Evolutionary conservation across 2,888 invertebrate genomes (phyloP).

Genomic region (Lasioglossum villosulum): DNA sequence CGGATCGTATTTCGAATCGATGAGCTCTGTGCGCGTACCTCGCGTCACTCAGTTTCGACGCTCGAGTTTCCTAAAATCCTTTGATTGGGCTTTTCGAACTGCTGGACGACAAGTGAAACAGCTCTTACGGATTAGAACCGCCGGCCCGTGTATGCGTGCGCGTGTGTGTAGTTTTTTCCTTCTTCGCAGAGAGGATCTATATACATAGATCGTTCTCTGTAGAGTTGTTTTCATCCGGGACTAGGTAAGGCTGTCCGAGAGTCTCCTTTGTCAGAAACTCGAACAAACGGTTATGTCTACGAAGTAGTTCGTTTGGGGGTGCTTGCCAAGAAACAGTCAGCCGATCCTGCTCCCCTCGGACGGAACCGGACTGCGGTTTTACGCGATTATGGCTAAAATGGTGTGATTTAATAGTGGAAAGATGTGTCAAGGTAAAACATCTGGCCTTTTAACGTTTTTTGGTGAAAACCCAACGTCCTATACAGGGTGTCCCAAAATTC

Average conservation of each 20-base stretch:
- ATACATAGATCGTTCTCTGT: background rate
- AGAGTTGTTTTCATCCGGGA: background rate
- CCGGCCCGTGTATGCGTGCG: background rate
- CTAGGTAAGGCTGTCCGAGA: background rate
- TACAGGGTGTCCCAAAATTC: too few species aligned
- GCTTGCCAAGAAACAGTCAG: background rate
- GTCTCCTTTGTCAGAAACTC: background rate
- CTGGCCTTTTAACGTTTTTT: too few species aligned
- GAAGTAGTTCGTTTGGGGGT: background rate
- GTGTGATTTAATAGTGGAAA: too few species aligned
- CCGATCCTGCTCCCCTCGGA: background rate
- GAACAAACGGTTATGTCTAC: background rate
- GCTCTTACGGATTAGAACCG: slow-evolving; percentile 1
- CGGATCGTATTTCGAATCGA: slow-evolving; percentile 11
- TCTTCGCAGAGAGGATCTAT: background rate
- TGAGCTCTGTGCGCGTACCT: background rate
- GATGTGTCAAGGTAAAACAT: too few species aligned
- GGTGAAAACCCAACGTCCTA: too few species aligned
- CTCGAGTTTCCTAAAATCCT: background rate
- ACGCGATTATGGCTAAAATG: too few species aligned
- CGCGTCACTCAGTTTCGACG: background rate
- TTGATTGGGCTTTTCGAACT: slow-evolving; percentile 11
- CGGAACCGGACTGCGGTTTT: too few species aligned
- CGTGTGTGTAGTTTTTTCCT: background rate
- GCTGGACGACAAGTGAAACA: background rate